Percentiles rank a stretch among this genome's conserved stretches.
These are phyloP conservation scores for Meloidogyne floridensis DNA, from an alignment of 1,140 invertebrate species.

Conservation along the genomic window DNA sequence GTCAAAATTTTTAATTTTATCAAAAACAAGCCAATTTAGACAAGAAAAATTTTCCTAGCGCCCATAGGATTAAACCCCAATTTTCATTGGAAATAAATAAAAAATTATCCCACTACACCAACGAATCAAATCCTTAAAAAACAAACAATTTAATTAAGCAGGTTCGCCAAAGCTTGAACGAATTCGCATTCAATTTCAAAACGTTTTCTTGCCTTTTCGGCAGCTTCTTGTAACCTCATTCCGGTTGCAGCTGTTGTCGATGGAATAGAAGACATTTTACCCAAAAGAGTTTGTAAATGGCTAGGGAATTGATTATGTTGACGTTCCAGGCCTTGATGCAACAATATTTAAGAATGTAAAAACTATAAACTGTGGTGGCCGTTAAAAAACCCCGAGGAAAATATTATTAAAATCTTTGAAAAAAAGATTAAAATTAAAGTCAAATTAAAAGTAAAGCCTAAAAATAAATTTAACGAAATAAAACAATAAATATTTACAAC, in stretches of 20 bases:
- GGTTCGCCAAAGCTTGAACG: constrained; percentile 97
- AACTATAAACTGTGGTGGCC: not conserved
- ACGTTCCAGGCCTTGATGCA: not conserved
- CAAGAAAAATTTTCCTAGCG: no score
- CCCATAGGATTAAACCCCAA: no score
- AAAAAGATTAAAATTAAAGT: no score
- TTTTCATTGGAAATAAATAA: not conserved
- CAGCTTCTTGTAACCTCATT: constrained; percentile 41
- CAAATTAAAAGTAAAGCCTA: no score
- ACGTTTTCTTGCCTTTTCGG: constrained; percentile 55
- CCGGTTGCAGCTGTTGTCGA: constrained; percentile 23
- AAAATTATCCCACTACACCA: constrained; percentile 8
- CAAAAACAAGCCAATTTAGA: no score
- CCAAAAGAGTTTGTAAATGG: not conserved
- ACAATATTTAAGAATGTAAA: not conserved
- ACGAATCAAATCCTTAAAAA: constrained; percentile 29
- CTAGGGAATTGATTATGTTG: not conserved
- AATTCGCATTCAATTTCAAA: constrained; percentile 78
- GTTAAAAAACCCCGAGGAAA: no score
- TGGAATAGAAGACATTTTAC: not conserved
- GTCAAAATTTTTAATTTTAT: no score
- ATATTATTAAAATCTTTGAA: no score
- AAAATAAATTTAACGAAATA: no score
- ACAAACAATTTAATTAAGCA: constrained; percentile 94
- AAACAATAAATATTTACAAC: no score